phyloP scores from a whole-genome alignment of 1,140 invertebrate species.

The Metopolophium dirhodum region DNA sequence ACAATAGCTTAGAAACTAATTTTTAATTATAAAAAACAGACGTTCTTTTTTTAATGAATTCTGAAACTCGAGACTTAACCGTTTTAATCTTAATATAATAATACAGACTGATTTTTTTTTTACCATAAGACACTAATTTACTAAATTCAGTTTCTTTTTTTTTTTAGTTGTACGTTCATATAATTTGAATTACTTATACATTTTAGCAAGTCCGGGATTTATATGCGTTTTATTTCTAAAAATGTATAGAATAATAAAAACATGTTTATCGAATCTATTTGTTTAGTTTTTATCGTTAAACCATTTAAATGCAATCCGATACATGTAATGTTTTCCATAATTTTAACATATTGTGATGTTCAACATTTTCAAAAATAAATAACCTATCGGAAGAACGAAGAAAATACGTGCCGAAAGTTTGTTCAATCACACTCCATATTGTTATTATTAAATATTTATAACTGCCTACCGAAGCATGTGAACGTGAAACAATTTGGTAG shows the following conservation, averaged over 20 bases:
- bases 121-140: background rate
- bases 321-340: background rate
- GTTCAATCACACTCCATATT: background rate
- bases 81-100: background rate
- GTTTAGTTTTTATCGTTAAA: background rate
- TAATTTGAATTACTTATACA: background rate
- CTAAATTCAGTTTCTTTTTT: background rate
- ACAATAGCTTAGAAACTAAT: constrained; percentile 1
- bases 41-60: background rate
- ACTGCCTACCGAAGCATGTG: background rate
- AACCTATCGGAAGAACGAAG: background rate
- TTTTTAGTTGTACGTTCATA: background rate
- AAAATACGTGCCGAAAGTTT: background rate
- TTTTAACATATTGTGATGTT: background rate
- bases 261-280: background rate
- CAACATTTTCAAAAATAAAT: background rate
- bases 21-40: background rate
- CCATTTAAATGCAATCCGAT: background rate
- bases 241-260: no score
- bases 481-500: background rate
- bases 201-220: background rate
- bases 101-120: background rate
- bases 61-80: background rate
- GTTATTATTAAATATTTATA: background rate
- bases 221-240: no score